Evolutionary conservation across 1,140 invertebrate species (phyloP).

Genomic region (Atopsyche davidsoni): DNA sequence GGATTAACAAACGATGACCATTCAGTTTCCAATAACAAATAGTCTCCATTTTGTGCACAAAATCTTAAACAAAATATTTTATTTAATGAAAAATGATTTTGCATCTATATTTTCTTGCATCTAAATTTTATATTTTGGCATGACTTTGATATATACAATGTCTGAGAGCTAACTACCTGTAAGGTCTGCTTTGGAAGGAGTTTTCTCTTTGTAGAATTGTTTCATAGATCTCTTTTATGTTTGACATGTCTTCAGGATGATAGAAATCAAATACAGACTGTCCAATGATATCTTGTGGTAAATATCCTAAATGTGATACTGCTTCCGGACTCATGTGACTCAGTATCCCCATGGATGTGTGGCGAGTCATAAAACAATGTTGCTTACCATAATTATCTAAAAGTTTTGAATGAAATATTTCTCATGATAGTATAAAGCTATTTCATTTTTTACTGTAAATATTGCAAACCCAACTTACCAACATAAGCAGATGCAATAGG

Average conservation of each 20-base stretch:
- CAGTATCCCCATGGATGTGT: slow-evolving; percentile 66
- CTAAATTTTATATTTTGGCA: too few species aligned
- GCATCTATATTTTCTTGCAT: too few species aligned
- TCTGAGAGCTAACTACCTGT: too few species aligned
- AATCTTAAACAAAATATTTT: slow-evolving; percentile 48
- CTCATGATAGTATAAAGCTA: too few species aligned
- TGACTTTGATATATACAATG: neutral
- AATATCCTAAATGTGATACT: slow-evolving; percentile 76
- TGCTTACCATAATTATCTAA: too few species aligned
- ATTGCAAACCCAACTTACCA: slow-evolving; percentile 61
- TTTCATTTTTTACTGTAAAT: too few species aligned
- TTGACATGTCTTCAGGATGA: slow-evolving; percentile 76
- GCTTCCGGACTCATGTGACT: slow-evolving; percentile 72
- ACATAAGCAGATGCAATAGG: slow-evolving; percentile 69
- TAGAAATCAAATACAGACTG: slow-evolving; percentile 80
- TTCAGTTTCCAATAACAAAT: slow-evolving; percentile 78
- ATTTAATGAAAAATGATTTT: too few species aligned
- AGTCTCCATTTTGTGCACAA: slow-evolving; percentile 76
- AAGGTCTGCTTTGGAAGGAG: slow-evolving; percentile 67
- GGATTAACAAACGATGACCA: slow-evolving; percentile 94
- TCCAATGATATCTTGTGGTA: slow-evolving; percentile 82
- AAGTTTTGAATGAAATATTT: too few species aligned
- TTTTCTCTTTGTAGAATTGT: slow-evolving; percentile 59
- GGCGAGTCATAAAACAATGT: slow-evolving; percentile 75
- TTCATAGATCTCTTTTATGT: slow-evolving; percentile 78